phyloP scores from a whole-genome alignment of 2,113 vertebrate genomes.

The Raja brachyura region DNA sequence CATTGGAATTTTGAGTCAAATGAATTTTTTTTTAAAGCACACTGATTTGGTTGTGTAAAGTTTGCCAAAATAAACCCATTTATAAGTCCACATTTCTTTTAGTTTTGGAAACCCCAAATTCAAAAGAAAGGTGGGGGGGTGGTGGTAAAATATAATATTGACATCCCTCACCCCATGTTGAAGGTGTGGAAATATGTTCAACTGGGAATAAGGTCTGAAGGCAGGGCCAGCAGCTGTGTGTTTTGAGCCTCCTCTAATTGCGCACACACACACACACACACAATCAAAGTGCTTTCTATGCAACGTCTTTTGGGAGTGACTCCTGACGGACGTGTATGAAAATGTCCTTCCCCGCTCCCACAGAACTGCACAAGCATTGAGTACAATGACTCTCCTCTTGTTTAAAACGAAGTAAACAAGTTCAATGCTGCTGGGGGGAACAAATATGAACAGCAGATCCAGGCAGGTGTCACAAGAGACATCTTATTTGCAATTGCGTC shows the following conservation, averaged over 20 bases:
- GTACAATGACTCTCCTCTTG: not conserved
- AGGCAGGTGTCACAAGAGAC: not conserved
- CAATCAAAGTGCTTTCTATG: not conserved
- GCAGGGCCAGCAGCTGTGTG: not conserved
- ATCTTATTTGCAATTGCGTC: not conserved
- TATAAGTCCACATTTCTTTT: not conserved
- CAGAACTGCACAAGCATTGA: not conserved
- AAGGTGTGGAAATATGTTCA: not conserved
- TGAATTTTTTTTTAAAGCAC: not conserved
- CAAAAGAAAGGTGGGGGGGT: no score
- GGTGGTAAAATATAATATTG: no score
- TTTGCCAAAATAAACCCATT: not conserved
- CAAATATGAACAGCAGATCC: not conserved
- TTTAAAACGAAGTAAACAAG: not conserved
- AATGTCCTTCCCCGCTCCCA: not conserved
- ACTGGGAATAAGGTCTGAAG: not conserved
- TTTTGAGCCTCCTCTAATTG: not conserved
- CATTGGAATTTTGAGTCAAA: not conserved
- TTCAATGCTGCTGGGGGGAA: not conserved
- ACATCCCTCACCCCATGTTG: not conserved
- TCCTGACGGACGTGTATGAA: not conserved
- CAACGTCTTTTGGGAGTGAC: not conserved
- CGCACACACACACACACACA: not conserved
- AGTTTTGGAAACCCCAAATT: not conserved
- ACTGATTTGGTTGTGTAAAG: not conserved